Evolutionary conservation across 2,797 vertebrate genomes (phyloP).

Genomic region (Pachyuromys duprasi): DNA sequence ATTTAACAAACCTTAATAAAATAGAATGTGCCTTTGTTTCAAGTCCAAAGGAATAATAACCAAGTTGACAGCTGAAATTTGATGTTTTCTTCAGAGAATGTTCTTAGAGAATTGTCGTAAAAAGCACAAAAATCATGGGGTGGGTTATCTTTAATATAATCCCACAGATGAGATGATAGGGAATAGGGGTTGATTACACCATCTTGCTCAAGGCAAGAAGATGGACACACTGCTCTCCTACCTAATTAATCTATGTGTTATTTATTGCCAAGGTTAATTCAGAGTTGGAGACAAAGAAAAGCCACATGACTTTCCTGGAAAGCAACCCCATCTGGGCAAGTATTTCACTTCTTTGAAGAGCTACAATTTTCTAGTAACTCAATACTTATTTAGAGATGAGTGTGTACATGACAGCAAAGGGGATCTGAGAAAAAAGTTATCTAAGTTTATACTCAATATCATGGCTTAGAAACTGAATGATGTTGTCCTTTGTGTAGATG

Average conservation of each 20-base stretch:
- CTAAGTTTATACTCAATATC: not conserved
- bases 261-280: not conserved
- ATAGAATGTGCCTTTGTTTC: not conserved
- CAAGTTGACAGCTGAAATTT: not conserved
- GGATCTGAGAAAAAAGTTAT: not conserved
- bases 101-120: not conserved
- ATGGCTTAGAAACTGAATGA: not conserved
- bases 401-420: no score
- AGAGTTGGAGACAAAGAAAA: not conserved
- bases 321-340: not conserved
- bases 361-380: not conserved
- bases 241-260: not conserved
- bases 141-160: not conserved
- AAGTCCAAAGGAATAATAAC: accelerated
- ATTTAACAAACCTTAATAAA: not conserved
- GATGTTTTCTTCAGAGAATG: no score
- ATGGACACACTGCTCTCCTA: not conserved
- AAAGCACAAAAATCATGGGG: not conserved
- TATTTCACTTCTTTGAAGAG: not conserved
- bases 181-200: not conserved
- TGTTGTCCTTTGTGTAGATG: not conserved
- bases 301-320: not conserved
- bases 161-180: accelerated
- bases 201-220: not conserved
- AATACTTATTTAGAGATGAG: not conserved